Conservation (phyloP, 2,113 vertebrate genomes). For the Bambusicola thoracicus region DNA sequence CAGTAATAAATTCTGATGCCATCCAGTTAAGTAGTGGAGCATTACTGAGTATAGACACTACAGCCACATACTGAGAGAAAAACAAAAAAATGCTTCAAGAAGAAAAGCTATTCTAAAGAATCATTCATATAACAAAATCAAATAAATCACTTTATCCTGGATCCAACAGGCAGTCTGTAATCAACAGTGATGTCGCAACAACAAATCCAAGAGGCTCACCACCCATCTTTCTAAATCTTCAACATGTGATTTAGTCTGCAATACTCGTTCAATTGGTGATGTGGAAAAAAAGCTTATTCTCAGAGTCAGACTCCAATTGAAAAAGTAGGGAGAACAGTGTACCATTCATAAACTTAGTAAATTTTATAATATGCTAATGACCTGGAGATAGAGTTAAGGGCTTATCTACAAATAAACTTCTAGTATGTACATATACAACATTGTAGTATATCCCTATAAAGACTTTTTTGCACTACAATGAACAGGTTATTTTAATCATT, state of each 20-base stretch:
- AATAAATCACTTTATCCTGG: neutral
- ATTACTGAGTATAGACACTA: neutral
- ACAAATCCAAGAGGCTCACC: neutral
- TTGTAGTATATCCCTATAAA: neutral
- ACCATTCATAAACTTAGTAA: neutral
- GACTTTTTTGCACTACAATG: neutral
- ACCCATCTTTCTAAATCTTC: neutral
- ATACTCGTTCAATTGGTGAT: neutral
- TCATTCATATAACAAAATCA: neutral
- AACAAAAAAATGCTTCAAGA: neutral
- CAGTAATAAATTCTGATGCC: conserved; percentile 33
- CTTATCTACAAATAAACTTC: neutral
- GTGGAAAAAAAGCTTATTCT: neutral
- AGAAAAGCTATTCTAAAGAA: neutral
- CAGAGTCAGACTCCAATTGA: neutral
- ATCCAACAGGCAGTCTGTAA: neutral
- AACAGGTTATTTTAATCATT: neutral
- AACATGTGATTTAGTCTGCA: neutral
- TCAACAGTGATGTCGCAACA: no score
- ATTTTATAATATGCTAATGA: neutral
- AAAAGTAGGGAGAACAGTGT: neutral
- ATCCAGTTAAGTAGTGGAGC: neutral
- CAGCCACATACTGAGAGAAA: neutral
- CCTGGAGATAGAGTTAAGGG: neutral
- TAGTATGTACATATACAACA: neutral